Evolutionary conservation across 2,797 vertebrate genomes (phyloP).

Genomic region (Menidia menidia): DNA sequence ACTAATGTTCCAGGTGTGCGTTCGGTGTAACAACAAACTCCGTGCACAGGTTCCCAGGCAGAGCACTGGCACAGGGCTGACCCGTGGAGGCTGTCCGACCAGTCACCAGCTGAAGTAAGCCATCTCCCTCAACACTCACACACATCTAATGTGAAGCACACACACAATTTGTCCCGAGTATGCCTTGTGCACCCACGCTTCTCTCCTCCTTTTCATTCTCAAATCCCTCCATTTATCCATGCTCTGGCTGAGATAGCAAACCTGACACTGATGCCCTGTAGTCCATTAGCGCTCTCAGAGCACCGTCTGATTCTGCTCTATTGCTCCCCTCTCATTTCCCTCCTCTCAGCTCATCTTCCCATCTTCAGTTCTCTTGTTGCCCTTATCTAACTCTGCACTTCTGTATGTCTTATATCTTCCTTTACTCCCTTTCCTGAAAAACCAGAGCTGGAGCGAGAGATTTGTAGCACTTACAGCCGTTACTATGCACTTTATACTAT

Average conservation of each 20-base stretch:
- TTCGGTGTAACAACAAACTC: slow-evolving; percentile 27
- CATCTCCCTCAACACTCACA: slow-evolving; percentile 66
- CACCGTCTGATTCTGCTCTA: slow-evolving; percentile 44
- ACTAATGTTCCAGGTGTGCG: slow-evolving; percentile 48
- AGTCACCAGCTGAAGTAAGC: slow-evolving; percentile 67
- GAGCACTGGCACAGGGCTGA: slow-evolving; percentile 40
- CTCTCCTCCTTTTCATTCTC: slow-evolving; percentile 61
- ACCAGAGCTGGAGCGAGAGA: slow-evolving; percentile 16
- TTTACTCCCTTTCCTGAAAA: slow-evolving; percentile 19
- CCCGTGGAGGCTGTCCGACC: slow-evolving; percentile 42
- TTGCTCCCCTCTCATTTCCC: slow-evolving; percentile 64
- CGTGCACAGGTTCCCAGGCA: slow-evolving; percentile 44
- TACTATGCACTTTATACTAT: not conserved
- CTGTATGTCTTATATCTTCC: slow-evolving; percentile 13
- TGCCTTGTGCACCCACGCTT: slow-evolving; percentile 57
- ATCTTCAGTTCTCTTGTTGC: slow-evolving; percentile 42
- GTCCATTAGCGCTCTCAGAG: slow-evolving; percentile 74
- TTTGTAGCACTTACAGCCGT: not conserved
- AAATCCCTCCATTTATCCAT: slow-evolving; percentile 65
- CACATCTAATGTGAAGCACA: slow-evolving; percentile 74
- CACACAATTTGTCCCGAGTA: slow-evolving; percentile 64
- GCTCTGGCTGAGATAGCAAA: slow-evolving; percentile 66
- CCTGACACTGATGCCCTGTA: slow-evolving; percentile 79
- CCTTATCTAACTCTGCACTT: slow-evolving; percentile 41
- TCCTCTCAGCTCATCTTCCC: slow-evolving; percentile 58